Evolutionary conservation across 1,140 invertebrate species (phyloP), one percentile per base, ranked within the genome.

Genomic region (Lordiphosa stackelbergi): DNA sequence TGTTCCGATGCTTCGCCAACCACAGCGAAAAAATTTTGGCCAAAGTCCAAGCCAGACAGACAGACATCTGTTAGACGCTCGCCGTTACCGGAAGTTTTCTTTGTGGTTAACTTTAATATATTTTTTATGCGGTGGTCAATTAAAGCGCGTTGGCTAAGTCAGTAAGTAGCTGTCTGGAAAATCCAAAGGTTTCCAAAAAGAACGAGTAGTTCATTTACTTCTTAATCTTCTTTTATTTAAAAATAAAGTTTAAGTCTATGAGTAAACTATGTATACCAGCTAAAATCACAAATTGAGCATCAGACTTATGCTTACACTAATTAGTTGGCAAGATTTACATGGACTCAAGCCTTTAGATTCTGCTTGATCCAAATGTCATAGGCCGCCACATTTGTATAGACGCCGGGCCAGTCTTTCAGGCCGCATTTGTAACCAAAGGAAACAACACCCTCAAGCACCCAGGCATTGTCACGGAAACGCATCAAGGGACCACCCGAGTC

Each of bases 401-500:
- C 87, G 0, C 87, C 90, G 0, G 90, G 90, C 47, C 87, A 87
- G 4, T 89, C 54, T 46, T 79, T 53, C 34, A 87, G 43, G 47
- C 87, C 57, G 86, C 90, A 86, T 77, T 90, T 60, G 58, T 71
- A 83, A 1, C 90, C 90, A 51, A 90, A 91, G 2, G 90, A 91
- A 1, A 91, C 90, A 10, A 91, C 65, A 36, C 90, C 90, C 53
- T 91, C 85, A 1, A 90, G 88, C 4, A 90, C 69, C 89, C 89
- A 90, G 64, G 85, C 70, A 47, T 59, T 87, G 4, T 70, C 73
- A 0, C 86, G 74, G 48, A 89, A 85, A 13, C 87, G 88, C 89
- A 90, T 90, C n/a, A 91, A 34, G 0, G 90, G 90, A n/a, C 93
- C 94, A 8, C 94, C 94, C 1, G 93, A 94, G 54, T 93, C 92